A percentile compares a stretch with the other conserved stretches of the same genome.
These are phyloP conservation scores for Colinus virginianus DNA, from an alignment of 2,113 vertebrate species.

Conservation along the genomic window DNA sequence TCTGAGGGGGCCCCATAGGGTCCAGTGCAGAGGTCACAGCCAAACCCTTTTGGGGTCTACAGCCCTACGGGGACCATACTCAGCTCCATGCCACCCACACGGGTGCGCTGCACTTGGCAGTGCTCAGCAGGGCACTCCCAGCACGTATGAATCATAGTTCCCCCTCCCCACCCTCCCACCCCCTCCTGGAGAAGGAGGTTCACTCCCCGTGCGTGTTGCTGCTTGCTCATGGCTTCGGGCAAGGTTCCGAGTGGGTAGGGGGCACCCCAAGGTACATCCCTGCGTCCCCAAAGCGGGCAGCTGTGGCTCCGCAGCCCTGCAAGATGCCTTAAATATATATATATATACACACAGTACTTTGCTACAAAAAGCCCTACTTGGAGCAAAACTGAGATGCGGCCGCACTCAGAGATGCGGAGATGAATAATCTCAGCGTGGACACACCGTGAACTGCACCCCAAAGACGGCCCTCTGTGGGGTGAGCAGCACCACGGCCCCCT, in stretches of 20 bases:
- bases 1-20: fast-evolving
- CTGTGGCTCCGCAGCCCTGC: neutral
- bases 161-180: neutral
- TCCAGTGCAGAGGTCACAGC: neutral
- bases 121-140: slow-evolving; percentile 47
- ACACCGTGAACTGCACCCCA: neutral
- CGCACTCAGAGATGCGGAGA: fast-evolving
- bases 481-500: neutral
- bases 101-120: neutral
- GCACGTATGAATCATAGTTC: slow-evolving; percentile 40
- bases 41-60: neutral
- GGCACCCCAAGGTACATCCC: neutral
- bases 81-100: neutral
- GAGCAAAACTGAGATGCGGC: neutral
- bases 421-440: fast-evolving
- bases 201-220: neutral
- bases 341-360: no score
- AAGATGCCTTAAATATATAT: neutral
- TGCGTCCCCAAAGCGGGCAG: neutral
- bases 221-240: neutral
- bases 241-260: neutral
- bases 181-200: neutral
- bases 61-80: neutral
- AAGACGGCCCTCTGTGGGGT: fast-evolving
- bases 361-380: no score